phyloP scores from a whole-genome alignment of 2,888 invertebrate genomes.

The Nemapogon koenigi region DNA sequence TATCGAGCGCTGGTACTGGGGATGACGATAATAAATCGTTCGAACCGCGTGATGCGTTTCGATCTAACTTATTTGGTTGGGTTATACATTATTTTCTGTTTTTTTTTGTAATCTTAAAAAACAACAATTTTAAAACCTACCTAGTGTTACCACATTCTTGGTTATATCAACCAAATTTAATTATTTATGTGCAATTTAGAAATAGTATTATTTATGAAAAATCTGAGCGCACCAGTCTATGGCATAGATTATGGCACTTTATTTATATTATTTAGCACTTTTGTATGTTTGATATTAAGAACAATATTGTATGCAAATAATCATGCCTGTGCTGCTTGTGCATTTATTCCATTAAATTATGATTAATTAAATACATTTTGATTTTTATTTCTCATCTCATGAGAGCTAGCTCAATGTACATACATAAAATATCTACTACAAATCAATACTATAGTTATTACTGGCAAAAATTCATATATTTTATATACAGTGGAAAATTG shows the following conservation, averaged over 20 bases:
- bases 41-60: too few relatives aligned
- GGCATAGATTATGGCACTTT: conserved; percentile 44
- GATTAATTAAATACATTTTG: conserved; percentile 39
- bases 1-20: too few relatives aligned
- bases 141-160: too few relatives aligned
- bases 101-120: too few relatives aligned
- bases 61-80: too few relatives aligned
- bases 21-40: too few relatives aligned
- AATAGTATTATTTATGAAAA: too few relatives aligned
- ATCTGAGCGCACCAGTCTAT: conserved; percentile 54
- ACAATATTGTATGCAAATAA: conserved; percentile 30
- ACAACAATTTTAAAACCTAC: too few relatives aligned
- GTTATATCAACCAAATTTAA: too few relatives aligned
- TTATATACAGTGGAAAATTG: too few relatives aligned
- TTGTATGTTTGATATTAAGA: conserved; percentile 47
- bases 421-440: background rate
- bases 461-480: background rate
- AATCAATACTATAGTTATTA: background rate
- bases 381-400: conserved; percentile 19
- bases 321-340: conserved; percentile 53
- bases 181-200: too few relatives aligned
- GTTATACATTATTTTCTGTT: too few relatives aligned
- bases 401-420: background rate
- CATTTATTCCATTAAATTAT: conserved; percentile 61
- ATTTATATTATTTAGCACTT: conserved; percentile 44